Evolutionary conservation across 1,140 invertebrate species (phyloP), one percentile per base, ranked within the genome.

Genomic region (Helicorthomorpha holstii): DNA sequence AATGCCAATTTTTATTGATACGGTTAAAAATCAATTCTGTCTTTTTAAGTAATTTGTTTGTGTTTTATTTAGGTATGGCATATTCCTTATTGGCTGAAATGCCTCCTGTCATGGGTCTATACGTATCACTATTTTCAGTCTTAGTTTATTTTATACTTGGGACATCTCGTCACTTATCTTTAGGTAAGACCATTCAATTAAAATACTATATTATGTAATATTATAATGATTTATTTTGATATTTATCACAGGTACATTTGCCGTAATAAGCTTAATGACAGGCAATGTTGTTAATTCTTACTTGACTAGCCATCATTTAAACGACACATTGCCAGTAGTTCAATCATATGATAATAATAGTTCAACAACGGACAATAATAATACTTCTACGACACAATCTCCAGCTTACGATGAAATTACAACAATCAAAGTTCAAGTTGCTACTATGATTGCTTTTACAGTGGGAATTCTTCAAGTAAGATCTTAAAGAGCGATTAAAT

Each of bases 81-180:
- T 96, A 95, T 70, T 85, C 86, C 3, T 67, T 95, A 48, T 65
- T 96, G 43, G 87, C 84, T 0, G 83, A 83, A 54, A 79, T 94
- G 1, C 81, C 83, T 0, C 83, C 92, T 0, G 82, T 94, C 27
- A 77, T 83, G 51, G 93, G 93, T 3, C 77, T 97, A 2, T 95
- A 95, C 66, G 91, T 92, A 76, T 90, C 89, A 1, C 88, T 96
- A 60, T 93, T 95, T 68, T 88, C 91, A 2, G 81, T 89, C 0
- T 64, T 96, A 0, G 71, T 93, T 3, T 97, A 97, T 65, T 77
- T 85, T 49, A 68, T 96, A 44, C 77, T 96, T 51, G 92, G 90
- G 25, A 94, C 91, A 3, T 95, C 91, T 1, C 75, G 77, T 45
- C 92, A 96, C 60, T 79, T 89, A 21, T 95, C 91, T 1, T 82